Percentiles rank a stretch among this genome's conserved stretches.
These are phyloP conservation scores for Drosophila setosimentum DNA, from an alignment of 2,888 invertebrate genomes.

Conservation along the genomic window DNA sequence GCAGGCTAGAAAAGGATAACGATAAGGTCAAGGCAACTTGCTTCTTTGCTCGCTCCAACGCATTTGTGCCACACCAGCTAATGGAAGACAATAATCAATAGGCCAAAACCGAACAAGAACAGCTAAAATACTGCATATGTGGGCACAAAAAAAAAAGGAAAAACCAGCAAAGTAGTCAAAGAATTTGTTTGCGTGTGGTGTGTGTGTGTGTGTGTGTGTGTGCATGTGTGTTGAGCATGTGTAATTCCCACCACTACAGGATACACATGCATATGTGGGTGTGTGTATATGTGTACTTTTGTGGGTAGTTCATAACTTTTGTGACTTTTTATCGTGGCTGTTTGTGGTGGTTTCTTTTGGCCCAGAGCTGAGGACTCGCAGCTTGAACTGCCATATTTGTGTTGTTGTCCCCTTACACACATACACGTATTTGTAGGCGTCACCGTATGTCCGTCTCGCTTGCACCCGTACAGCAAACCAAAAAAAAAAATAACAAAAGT, in stretches of 20 bases:
- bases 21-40: constrained; percentile 49
- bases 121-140: not conserved
- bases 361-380: constrained; percentile 49
- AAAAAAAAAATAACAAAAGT: constrained; percentile 37
- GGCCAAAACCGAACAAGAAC: constrained; percentile 17
- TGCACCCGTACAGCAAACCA: constrained; percentile 27
- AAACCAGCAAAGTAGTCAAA: constrained; percentile 16
- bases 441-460: constrained; percentile 38
- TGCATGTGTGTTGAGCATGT: constrained; percentile 23
- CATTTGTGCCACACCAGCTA: constrained; percentile 21
- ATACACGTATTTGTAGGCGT: constrained; percentile 59
- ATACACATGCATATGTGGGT: constrained; percentile 10
- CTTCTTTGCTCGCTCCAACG: constrained; percentile 10
- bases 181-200: constrained; percentile 21
- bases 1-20: constrained; percentile 50
- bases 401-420: constrained; percentile 23
- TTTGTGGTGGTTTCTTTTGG: constrained; percentile 73
- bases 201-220: constrained; percentile 14
- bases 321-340: constrained; percentile 43
- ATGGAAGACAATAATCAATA: constrained; percentile 64
- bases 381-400: constrained; percentile 70
- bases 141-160: not conserved
- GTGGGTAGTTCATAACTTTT: constrained; percentile 70
- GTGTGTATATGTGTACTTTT: constrained; percentile 26
- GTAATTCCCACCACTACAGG: constrained; percentile 52